phyloP scores from a whole-genome alignment of 2,888 invertebrate species.

The Xanthorhoe designata region DNA sequence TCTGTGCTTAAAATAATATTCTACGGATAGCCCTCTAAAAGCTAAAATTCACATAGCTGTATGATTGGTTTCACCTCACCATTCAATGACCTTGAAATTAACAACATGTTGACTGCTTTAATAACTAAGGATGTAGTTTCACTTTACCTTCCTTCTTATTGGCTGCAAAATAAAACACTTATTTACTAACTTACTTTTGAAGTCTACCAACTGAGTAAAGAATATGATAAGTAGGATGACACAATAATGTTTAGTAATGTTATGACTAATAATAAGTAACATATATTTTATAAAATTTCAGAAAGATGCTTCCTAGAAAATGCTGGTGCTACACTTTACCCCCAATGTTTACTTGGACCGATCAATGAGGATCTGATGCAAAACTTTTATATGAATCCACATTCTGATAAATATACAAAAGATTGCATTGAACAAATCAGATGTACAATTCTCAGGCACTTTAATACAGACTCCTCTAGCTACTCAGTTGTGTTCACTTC shows the following conservation, averaged over 20 bases:
- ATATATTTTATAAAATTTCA: conserved; percentile 61
- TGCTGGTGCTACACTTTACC: conserved; percentile 94
- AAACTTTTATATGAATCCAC: conserved; percentile 96
- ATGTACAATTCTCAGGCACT: conserved; percentile 93
- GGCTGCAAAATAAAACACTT: background rate
- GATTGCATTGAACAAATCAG: conserved; percentile 94
- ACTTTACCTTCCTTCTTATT: background rate
- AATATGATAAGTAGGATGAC: conserved; percentile 1
- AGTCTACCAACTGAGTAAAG: background rate
- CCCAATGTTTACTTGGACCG: conserved; percentile 89
- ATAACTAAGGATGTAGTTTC: background rate
- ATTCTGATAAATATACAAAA: conserved; percentile 92
- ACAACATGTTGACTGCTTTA: background rate
- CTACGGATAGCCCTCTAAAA: too few species aligned
- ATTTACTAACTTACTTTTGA: background rate
- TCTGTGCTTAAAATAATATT: too few species aligned
- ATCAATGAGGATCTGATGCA: conserved; percentile 87
- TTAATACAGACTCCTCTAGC: conserved; percentile 91
- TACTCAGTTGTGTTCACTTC: conserved; percentile 97
- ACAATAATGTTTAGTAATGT: background rate
- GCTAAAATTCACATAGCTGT: background rate
- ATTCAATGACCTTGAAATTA: background rate
- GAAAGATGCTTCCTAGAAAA: conserved; percentile 94
- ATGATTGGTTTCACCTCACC: background rate
- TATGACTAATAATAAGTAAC: background rate